Conservation (phyloP, 2,113 vertebrate genomes). For the Istiophorus platypterus region DNA sequence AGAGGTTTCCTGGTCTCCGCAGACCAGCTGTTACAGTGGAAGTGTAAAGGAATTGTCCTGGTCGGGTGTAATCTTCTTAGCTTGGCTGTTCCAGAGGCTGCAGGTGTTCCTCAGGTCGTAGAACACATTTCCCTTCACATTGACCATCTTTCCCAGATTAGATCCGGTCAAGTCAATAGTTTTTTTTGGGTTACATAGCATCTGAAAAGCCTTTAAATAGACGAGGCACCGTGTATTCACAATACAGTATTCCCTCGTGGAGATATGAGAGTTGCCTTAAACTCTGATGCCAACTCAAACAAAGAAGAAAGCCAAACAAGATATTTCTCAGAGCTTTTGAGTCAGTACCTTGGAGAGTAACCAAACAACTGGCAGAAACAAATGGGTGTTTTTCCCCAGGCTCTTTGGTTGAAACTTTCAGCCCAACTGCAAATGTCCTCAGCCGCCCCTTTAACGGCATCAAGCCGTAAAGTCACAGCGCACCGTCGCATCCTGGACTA, state of each 20-base stretch:
- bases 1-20: neutral
- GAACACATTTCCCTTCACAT: conserved; percentile 7
- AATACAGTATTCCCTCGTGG: neutral
- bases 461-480: too few species aligned
- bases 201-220: neutral
- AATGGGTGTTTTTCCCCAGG: too few species aligned
- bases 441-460: too few species aligned
- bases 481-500: too few species aligned
- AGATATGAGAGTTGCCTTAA: neutral
- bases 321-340: too few species aligned
- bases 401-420: too few species aligned
- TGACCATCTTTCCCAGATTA: neutral
- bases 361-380: too few species aligned
- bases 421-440: too few species aligned
- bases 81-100: neutral
- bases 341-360: too few species aligned
- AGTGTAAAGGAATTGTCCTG: neutral
- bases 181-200: conserved; percentile 1
- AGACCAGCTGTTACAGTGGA: conserved; percentile 30
- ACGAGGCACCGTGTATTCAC: neutral
- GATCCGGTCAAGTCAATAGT: neutral
- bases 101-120: conserved; percentile 4
- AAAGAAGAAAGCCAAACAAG: too few species aligned
- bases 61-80: neutral
- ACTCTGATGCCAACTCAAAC: too few species aligned